Conservation (phyloP, 2,797 vertebrate genomes). For the Siniperca undulata region DNA sequence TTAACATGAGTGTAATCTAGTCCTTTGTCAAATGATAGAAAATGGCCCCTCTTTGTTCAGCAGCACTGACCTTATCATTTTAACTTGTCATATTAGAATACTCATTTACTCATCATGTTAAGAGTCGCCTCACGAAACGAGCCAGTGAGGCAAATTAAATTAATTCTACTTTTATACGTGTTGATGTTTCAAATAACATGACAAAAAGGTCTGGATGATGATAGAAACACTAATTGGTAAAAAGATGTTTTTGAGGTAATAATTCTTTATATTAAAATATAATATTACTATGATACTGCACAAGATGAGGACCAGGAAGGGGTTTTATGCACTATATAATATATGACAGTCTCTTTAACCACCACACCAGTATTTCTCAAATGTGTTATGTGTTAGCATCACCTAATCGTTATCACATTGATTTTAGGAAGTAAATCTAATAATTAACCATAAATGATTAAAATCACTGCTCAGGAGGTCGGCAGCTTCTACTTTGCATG, state of each 20-base stretch:
- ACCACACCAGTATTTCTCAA: background rate
- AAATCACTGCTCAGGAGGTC: background rate
- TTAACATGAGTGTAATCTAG: constrained; percentile 69
- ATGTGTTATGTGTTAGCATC: constrained; percentile 7
- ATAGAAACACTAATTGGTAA: constrained; percentile 58
- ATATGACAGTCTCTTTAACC: constrained; percentile 14
- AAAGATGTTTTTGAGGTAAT: constrained; percentile 31
- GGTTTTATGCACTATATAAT: constrained; percentile 4
- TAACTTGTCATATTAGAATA: constrained; percentile 74
- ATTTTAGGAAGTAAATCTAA: constrained; percentile 24
- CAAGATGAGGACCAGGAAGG: background rate
- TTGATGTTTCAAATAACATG: constrained; percentile 67
- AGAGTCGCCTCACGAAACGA: constrained; percentile 83
- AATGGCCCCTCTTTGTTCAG: constrained; percentile 66
- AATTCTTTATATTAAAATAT: constrained; percentile 24
- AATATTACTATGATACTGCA: constrained; percentile 20
- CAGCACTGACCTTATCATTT: constrained; percentile 79
- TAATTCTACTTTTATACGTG: constrained; percentile 80
- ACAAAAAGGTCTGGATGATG: constrained; percentile 50
- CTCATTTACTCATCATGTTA: constrained; percentile 74
- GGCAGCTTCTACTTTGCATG: background rate
- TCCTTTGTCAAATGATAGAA: constrained; percentile 64
- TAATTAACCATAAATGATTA: constrained; percentile 8
- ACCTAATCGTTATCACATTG: constrained; percentile 24
- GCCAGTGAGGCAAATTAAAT: constrained; percentile 88